Conservation (phyloP, 2,888 invertebrate genomes). For the Hymenopus coronatus region DNA sequence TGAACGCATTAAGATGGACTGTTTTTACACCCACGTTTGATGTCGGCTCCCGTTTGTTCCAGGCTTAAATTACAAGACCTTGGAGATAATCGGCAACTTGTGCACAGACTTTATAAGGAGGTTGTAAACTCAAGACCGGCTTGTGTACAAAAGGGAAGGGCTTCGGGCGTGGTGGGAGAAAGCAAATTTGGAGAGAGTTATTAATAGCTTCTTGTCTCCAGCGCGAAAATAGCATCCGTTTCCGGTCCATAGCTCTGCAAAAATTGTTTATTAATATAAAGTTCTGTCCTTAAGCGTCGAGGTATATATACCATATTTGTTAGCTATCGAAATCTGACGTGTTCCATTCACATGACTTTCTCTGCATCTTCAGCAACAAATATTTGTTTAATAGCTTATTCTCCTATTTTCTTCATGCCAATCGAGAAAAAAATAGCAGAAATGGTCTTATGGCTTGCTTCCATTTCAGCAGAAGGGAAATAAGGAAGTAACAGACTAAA, state of each 20-base stretch:
- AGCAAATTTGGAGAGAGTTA: background rate
- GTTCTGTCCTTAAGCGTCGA: background rate
- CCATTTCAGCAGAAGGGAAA: no score
- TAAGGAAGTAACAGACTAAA: no score
- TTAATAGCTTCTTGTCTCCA: background rate
- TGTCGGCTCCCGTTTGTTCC: background rate
- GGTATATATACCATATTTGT: no score
- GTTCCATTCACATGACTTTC: no score
- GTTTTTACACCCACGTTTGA: background rate
- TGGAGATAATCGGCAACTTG: background rate
- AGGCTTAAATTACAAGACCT: background rate
- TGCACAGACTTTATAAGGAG: background rate
- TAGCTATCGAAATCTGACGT: no score
- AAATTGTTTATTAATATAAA: background rate
- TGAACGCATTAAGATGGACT: background rate
- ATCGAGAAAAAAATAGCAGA: no score
- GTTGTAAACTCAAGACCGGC: background rate
- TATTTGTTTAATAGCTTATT: no score
- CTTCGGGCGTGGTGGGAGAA: background rate
- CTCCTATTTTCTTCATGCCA: no score
- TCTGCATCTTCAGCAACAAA: no score
- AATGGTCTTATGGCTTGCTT: no score
- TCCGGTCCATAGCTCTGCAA: background rate
- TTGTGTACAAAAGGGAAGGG: background rate
- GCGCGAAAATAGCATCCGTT: background rate